A percentile compares a stretch with the other conserved stretches of the same genome.
Evolutionary conservation across 1,140 invertebrate species (phyloP).

Genomic region (Plodia interpunctella): DNA sequence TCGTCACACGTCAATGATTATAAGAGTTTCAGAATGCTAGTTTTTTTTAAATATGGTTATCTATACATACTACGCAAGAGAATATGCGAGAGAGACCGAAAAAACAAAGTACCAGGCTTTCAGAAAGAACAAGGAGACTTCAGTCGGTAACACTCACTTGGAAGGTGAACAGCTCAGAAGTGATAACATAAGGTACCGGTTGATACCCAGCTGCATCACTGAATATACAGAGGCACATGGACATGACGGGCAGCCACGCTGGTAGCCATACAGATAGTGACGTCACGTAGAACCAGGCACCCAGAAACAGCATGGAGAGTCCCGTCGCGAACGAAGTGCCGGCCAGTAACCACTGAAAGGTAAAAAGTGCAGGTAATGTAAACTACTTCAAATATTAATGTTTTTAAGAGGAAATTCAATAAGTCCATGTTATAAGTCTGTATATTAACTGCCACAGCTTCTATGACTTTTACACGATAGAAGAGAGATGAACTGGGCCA

Average conservation of each 20-base stretch:
- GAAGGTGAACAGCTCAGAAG: slow-evolving; percentile 60
- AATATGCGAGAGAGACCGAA: too few species aligned
- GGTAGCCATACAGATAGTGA: slow-evolving; percentile 49
- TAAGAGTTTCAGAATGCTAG: too few species aligned
- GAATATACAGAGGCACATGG: slow-evolving; percentile 68
- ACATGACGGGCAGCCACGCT: slow-evolving; percentile 58
- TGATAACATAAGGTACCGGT: slow-evolving; percentile 66
- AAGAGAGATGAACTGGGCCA: too few species aligned
- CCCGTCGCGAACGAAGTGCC: slow-evolving; percentile 55
- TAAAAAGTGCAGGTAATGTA: neutral
- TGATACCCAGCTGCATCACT: slow-evolving; percentile 60
- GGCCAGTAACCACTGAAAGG: slow-evolving; percentile 55
- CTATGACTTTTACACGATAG: too few species aligned
- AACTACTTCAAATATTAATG: neutral
- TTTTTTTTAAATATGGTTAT: too few species aligned
- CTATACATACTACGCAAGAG: too few species aligned
- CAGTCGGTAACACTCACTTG: slow-evolving; percentile 40
- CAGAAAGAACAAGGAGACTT: neutral
- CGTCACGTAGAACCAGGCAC: slow-evolving; percentile 61
- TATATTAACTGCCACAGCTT: too few species aligned
- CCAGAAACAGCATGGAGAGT: slow-evolving; percentile 56
- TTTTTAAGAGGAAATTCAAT: too few species aligned
- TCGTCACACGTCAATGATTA: too few species aligned
- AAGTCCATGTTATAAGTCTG: too few species aligned
- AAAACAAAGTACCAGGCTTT: neutral